A percentile compares a stretch with the other conserved stretches of the same genome.
phyloP scores from a whole-genome alignment of 2,113 vertebrate species.

The Paramisgurnus dabryanus region DNA sequence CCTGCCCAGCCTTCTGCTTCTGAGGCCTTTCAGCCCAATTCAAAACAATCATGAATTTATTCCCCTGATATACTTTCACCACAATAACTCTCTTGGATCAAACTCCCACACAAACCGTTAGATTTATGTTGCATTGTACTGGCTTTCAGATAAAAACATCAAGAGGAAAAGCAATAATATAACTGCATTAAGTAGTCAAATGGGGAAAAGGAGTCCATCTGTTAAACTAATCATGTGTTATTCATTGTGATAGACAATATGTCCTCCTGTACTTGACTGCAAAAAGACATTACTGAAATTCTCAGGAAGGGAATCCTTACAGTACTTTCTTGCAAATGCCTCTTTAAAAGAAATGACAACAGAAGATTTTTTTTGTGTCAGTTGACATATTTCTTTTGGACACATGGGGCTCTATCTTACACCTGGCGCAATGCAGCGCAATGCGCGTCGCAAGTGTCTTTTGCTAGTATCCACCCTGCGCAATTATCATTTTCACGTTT shows the following conservation, averaged over 20 bases:
- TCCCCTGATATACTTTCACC: conserved; percentile 39
- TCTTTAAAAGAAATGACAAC: too few species aligned
- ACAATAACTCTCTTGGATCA: conserved; percentile 45
- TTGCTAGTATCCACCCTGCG: too few species aligned
- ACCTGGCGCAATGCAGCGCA: too few species aligned
- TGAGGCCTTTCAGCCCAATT: conserved; percentile 42
- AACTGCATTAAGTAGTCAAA: conserved; percentile 14
- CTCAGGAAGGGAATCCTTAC: too few species aligned
- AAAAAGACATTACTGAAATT: neutral
- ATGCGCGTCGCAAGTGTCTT: too few species aligned
- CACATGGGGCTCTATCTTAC: too few species aligned
- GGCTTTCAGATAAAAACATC: neutral
- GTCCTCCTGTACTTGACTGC: neutral
- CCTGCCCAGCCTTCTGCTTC: conserved; percentile 40
- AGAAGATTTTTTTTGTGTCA: too few species aligned
- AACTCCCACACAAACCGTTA: conserved; percentile 3
- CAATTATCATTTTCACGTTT: too few species aligned
- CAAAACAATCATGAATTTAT: conserved; percentile 51
- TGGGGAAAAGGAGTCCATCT: conserved; percentile 31
- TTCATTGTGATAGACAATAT: conserved; percentile 19
- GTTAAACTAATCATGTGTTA: conserved; percentile 45
- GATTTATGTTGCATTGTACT: conserved; percentile 1
- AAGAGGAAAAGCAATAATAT: conserved; percentile 22
- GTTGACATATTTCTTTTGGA: too few species aligned
- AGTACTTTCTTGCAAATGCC: too few species aligned